These are phyloP conservation scores for Thecophora atra DNA, from an alignment of 2,888 invertebrate species.

Conservation along the genomic window DNA sequence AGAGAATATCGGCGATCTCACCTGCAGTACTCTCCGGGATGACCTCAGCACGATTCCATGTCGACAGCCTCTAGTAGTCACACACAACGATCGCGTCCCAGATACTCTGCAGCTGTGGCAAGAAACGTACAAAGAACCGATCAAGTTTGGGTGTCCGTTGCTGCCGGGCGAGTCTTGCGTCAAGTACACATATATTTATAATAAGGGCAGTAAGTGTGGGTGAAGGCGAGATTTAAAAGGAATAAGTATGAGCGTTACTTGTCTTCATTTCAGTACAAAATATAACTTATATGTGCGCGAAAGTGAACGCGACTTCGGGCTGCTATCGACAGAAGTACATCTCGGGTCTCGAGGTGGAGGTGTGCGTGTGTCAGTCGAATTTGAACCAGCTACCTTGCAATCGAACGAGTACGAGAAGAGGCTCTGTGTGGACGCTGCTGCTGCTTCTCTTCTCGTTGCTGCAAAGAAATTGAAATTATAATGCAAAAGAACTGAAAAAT, in stretches of 20 bases:
- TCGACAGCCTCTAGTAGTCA: conserved; percentile 72
- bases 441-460: neutral
- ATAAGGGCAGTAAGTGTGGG: conserved; percentile 69
- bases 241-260: neutral
- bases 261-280: conserved; percentile 69
- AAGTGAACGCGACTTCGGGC: conserved; percentile 70
- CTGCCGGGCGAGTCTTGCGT: conserved; percentile 73
- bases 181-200: conserved; percentile 72
- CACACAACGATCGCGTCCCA: conserved; percentile 67
- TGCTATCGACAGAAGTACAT: conserved; percentile 70
- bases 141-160: conserved; percentile 70
- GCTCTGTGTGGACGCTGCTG: neutral
- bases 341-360: conserved; percentile 67
- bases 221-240: neutral
- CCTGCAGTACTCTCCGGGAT: conserved; percentile 69
- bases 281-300: conserved; percentile 76
- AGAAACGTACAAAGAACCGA: conserved; percentile 63
- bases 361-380: conserved; percentile 68
- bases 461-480: neutral
- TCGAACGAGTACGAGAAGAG: conserved; percentile 31
- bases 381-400: conserved; percentile 67
- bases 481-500: neutral
- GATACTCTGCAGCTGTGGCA: conserved; percentile 72
- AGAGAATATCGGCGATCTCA: conserved; percentile 69
- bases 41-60: conserved; percentile 71